Evolutionary conservation across 2,888 invertebrate genomes (phyloP).

Genomic region (Troilus luridus): DNA sequence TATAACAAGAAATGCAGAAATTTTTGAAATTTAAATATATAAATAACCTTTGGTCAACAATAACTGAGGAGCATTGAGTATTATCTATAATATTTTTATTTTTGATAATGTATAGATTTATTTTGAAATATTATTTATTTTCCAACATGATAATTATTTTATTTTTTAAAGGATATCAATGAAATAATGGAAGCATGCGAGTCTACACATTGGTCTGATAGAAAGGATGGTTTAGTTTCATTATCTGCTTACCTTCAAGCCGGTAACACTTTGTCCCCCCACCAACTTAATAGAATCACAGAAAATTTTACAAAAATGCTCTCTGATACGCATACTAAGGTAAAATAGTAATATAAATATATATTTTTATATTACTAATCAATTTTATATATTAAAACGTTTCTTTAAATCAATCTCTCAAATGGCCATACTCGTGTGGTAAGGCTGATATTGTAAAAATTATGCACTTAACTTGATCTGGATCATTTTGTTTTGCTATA

Average conservation of each 20-base stretch:
- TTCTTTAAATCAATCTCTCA: neutral
- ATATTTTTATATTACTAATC: neutral
- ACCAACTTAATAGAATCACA: conserved; percentile 86
- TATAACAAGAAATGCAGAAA: neutral
- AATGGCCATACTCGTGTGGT: too few relatives aligned
- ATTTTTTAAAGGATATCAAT: conserved; percentile 77
- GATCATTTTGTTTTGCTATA: too few relatives aligned
- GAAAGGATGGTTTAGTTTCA: conserved; percentile 92
- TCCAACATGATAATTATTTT: neutral
- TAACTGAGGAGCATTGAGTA: neutral
- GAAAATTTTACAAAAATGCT: conserved; percentile 97
- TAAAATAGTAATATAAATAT: conserved; percentile 65
- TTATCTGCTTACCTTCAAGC: conserved; percentile 82
- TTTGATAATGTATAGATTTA: neutral
- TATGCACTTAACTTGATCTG: too few relatives aligned
- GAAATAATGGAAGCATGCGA: conserved; percentile 91
- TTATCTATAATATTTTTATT: neutral
- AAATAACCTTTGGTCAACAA: neutral
- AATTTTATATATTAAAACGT: neutral
- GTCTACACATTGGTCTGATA: conserved; percentile 93
- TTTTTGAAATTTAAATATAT: neutral
- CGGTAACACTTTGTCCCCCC: conserved; percentile 77
- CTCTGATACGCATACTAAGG: conserved; percentile 94
- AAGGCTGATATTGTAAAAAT: too few relatives aligned
- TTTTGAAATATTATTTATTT: neutral